Evolutionary conservation across 2,797 vertebrate species (phyloP).

Genomic region (Muscicapa striata): DNA sequence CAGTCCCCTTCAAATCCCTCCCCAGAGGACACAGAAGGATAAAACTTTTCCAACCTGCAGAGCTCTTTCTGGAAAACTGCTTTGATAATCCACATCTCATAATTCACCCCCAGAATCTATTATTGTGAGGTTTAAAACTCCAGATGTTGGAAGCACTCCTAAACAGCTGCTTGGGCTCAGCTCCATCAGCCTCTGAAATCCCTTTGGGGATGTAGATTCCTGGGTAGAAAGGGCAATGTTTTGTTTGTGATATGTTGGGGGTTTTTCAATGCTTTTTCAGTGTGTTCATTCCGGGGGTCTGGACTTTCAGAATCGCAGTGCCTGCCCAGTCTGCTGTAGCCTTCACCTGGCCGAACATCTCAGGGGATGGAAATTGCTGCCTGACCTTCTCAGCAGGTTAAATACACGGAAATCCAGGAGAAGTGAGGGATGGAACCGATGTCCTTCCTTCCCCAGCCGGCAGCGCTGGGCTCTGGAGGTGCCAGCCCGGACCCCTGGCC

Average conservation of each 20-base stretch:
- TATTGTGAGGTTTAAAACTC: background rate
- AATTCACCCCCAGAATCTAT: background rate
- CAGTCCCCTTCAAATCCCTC: background rate
- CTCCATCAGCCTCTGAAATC: background rate
- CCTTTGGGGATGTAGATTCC: background rate
- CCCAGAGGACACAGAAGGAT: background rate
- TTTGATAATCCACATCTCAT: background rate
- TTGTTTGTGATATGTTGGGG: background rate
- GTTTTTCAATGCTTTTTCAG: background rate
- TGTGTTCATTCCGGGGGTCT: background rate
- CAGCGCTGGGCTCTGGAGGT: background rate
- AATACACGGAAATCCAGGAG: background rate
- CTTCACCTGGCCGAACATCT: accelerated
- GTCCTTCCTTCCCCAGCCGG: background rate
- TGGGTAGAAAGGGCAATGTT: background rate
- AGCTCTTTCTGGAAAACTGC: background rate
- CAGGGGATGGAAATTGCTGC: background rate
- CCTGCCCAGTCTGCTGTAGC: background rate
- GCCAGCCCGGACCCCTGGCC: background rate
- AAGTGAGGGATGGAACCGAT: accelerated
- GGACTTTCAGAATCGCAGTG: background rate
- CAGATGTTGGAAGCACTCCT: background rate
- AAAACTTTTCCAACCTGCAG: background rate
- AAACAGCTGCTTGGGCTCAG: background rate
- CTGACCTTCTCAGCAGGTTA: background rate